These are phyloP conservation scores for Gonocerus acuteangulatus DNA, from an alignment of 2,888 invertebrate genomes.

Conservation along the genomic window DNA sequence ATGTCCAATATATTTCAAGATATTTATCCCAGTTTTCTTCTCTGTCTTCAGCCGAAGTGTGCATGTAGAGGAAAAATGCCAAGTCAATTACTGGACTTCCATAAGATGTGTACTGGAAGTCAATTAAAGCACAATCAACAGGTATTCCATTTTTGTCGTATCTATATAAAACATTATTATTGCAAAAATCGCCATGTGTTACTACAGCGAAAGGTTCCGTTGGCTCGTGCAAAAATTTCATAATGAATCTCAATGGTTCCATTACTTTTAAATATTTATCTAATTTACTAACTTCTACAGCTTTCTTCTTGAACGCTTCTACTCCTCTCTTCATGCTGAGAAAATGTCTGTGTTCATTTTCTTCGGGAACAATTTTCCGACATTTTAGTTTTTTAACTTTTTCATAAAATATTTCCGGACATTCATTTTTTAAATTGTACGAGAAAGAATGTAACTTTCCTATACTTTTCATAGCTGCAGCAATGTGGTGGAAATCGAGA, in stretches of 20 bases:
- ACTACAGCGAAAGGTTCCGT: constrained; percentile 39
- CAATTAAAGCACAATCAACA: constrained; percentile 41
- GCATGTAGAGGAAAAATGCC: constrained; percentile 42
- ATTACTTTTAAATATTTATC: background rate
- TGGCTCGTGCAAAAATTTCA: constrained; percentile 6
- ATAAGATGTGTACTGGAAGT: constrained; percentile 41
- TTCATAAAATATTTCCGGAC: constrained; percentile 1
- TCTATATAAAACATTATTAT: constrained; percentile 43
- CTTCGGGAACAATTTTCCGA: background rate
- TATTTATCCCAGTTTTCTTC: constrained; percentile 39
- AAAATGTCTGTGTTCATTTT: background rate
- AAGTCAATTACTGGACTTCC: constrained; percentile 43
- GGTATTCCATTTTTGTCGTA: constrained; percentile 40
- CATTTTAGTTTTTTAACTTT: background rate
- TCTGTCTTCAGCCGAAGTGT: constrained; percentile 40
- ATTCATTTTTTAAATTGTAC: constrained; percentile 34
- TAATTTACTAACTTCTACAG: background rate
- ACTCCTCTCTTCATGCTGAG: background rate
- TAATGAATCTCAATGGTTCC: background rate
- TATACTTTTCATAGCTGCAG: constrained; percentile 34
- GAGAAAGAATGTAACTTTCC: constrained; percentile 38
- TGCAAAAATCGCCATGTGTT: constrained; percentile 44
- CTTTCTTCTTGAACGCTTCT: background rate
- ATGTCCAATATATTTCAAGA: constrained; percentile 39
- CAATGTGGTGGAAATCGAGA: constrained; percentile 36